Percentiles rank a stretch among this genome's conserved stretches.
phyloP scores from a whole-genome alignment of 2,797 vertebrate genomes.

The Pempheris klunzingeri region DNA sequence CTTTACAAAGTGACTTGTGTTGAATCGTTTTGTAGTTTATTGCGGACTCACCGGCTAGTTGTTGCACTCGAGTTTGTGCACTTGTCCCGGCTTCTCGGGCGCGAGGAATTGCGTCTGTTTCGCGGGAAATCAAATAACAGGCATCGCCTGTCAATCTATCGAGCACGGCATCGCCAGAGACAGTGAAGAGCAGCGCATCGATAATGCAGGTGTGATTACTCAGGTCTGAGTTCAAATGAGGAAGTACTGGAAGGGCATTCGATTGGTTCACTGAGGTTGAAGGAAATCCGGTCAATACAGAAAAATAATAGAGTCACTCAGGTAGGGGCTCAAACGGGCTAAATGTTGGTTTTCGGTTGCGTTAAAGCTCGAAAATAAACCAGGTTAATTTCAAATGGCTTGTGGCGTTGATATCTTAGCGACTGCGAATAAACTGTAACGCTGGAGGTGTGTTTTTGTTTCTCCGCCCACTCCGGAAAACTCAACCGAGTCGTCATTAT shows the following conservation, averaged over 20 bases:
- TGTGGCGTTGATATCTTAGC: background rate
- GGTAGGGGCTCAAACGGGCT: background rate
- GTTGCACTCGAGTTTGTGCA: fast-evolving
- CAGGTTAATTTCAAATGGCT: fast-evolving
- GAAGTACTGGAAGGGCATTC: background rate
- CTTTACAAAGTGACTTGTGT: fast-evolving
- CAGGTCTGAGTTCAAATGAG: constrained; percentile 35
- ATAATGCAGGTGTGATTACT: constrained; percentile 31
- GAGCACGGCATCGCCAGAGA: fast-evolving
- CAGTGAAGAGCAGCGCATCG: background rate
- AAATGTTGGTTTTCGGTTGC: background rate
- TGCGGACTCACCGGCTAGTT: constrained; percentile 39
- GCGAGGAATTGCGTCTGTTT: constrained; percentile 60
- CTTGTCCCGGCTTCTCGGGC: background rate
- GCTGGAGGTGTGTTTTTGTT: constrained; percentile 35
- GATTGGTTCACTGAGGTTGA: constrained; percentile 62
- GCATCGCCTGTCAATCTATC: constrained; percentile 59
- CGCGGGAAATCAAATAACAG: constrained; percentile 81
- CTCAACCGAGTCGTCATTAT: constrained; percentile 67
- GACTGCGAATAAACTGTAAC: background rate
- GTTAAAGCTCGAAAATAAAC: background rate
- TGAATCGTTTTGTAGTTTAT: background rate
- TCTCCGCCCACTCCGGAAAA: constrained; percentile 85
- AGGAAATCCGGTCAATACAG: constrained; percentile 75
- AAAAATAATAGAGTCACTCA: constrained; percentile 47